Percentiles rank a stretch among this genome's conserved stretches.
Evolutionary conservation across 2,888 invertebrate species (phyloP).

Genomic region (Ichneumoninae sp.): DNA sequence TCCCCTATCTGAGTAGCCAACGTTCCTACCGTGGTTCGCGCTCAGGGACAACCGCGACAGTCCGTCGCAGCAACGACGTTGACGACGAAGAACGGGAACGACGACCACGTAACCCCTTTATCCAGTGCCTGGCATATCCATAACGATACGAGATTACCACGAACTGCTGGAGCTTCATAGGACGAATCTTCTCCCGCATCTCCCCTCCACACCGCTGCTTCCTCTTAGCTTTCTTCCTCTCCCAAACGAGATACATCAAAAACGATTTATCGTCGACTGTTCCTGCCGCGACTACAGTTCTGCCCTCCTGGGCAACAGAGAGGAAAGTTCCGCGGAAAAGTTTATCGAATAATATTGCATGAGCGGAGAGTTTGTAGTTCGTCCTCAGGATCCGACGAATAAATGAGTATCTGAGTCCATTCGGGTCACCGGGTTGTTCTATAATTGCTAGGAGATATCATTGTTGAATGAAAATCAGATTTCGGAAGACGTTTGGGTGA

Average conservation of each 20-base stretch:
- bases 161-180: not conserved
- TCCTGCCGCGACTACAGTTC: not conserved
- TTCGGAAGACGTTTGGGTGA: not conserved
- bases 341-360: not conserved
- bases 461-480: not conserved
- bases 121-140: constrained; percentile 20
- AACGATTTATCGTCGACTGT: constrained; percentile 27
- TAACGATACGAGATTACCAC: constrained; percentile 36
- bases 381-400: not conserved
- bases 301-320: not conserved
- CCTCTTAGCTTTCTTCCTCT: not conserved
- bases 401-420: not conserved
- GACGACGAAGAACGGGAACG: constrained; percentile 29
- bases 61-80: constrained; percentile 27
- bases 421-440: constrained; percentile 6
- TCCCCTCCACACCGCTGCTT: not conserved
- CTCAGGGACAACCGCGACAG: constrained; percentile 31
- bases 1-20: not conserved
- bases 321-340: not conserved
- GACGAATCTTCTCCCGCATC: constrained; percentile 13
- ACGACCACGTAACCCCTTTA: constrained; percentile 41
- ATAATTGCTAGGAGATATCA: constrained; percentile 3
- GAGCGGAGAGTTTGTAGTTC: not conserved
- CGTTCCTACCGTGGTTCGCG: not conserved
- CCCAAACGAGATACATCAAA: constrained; percentile 18